phyloP scores from a whole-genome alignment of 1,140 invertebrate genomes.

The Drosophila hydei region DNA sequence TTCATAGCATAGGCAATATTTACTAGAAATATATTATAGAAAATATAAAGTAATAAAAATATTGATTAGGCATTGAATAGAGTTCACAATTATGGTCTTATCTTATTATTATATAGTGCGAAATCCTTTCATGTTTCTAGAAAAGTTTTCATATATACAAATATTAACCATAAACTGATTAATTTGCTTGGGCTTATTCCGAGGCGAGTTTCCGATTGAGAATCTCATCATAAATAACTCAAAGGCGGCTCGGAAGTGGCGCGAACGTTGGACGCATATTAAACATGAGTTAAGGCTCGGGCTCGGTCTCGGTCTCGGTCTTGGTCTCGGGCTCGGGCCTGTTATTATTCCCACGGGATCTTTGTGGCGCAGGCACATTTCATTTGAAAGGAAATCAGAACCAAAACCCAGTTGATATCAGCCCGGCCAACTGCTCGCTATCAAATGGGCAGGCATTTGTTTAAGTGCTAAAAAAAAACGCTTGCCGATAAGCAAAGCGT shows the following conservation, averaged over 20 bases:
- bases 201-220: constrained; percentile 13
- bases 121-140: too few relatives aligned
- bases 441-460: constrained; percentile 56
- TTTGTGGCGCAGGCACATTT: constrained; percentile 6
- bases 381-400: constrained; percentile 27
- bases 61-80: too few relatives aligned
- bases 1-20: too few relatives aligned
- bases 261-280: constrained; percentile 64
- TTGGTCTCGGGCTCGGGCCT: background rate
- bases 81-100: too few relatives aligned
- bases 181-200: constrained; percentile 3
- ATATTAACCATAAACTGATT: constrained; percentile 3
- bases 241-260: constrained; percentile 61
- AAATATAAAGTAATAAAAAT: too few relatives aligned
- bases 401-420: constrained; percentile 40
- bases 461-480: constrained; percentile 61
- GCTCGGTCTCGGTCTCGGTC: background rate
- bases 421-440: constrained; percentile 22
- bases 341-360: constrained; percentile 77
- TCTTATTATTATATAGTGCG: too few relatives aligned
- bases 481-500: constrained; percentile 49
- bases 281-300: constrained; percentile 47
- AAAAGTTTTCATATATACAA: background rate
- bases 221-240: constrained; percentile 34
- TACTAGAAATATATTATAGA: too few relatives aligned